Evolutionary conservation across 2,888 invertebrate genomes (phyloP), one percentile per base, ranked within the genome.

Genomic region (Tetanocera ferruginea): DNA sequence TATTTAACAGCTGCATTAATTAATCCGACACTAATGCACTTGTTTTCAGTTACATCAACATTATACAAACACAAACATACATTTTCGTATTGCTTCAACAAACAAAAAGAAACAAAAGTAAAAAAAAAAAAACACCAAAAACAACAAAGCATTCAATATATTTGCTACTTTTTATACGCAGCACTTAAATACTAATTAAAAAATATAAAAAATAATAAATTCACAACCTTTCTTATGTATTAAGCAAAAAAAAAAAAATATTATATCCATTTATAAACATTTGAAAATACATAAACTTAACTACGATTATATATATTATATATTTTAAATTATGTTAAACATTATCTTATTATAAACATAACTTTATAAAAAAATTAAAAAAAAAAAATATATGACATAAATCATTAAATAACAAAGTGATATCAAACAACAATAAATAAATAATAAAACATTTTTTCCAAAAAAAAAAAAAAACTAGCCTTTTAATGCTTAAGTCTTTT

Each of bases 391-490:
- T 69, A 69, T 25, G 43, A 23, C 49, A 51, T 43, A 73, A 49
- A 55, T 73, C 73, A 73, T 73, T 62, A 62, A 43, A 49, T 73
- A 73, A 73, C 73, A 37, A 62, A 73, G 73, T 73, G 73, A 73
- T 73, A 73, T 73, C 37, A 62, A 73, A 70, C 51, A 73, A 62
- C 60, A 73, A 69, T 28, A 66, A 66, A 71, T 67, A 67, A 23
- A 70, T 19, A 55, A 70, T 55, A 55, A 70, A 70, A 43, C 70
- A 70, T 55, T 70, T 73, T 71, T 73, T 73, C 49, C 60, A 73
- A 73, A 62, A 73, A n/a, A 73, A 43, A n/a, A 25, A 67, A 67
- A 34, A 31, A 25, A 31, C 31, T 5, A 31, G 43, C 14, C 43
- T 43, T 43, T 43, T 43, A 11, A 43, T 43, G 43, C 2, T n/a